Percentiles rank a stretch among this genome's conserved stretches.
Conservation (phyloP, 2,888 invertebrate genomes). For the Sialis fuliginosa region DNA sequence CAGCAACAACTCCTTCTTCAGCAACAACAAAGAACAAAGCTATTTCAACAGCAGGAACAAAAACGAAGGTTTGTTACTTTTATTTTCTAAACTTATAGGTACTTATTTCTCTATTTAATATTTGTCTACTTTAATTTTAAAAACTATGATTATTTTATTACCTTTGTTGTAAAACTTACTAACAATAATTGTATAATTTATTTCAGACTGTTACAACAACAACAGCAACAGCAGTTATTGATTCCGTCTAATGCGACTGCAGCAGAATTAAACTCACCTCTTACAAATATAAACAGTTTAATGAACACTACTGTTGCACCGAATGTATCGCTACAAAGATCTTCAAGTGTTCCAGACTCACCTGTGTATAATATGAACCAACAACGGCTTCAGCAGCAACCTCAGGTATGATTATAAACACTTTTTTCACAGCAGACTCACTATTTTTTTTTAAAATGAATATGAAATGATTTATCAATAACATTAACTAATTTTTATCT, state of each 20-base stretch:
- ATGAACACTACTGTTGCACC: slow-evolving; percentile 74
- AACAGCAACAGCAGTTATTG: slow-evolving; percentile 64
- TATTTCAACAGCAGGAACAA: slow-evolving; percentile 29
- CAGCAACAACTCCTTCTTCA: slow-evolving; percentile 23
- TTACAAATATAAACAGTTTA: slow-evolving; percentile 65
- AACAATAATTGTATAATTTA: too few relatives aligned
- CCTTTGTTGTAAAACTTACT: too few relatives aligned
- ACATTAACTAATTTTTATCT: too few relatives aligned
- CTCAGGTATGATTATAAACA: too few relatives aligned
- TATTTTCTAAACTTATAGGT: too few relatives aligned
- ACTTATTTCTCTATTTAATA: too few relatives aligned
- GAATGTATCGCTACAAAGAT: slow-evolving; percentile 70
- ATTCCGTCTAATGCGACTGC: slow-evolving; percentile 60
- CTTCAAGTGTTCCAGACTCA: slow-evolving; percentile 36
- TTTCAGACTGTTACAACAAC: slow-evolving; percentile 50
- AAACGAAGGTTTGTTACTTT: slow-evolving; percentile 25
- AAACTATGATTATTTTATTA: too few relatives aligned
- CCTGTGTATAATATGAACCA: slow-evolving; percentile 18
- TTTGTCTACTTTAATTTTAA: too few relatives aligned
- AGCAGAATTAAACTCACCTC: slow-evolving; percentile 31
- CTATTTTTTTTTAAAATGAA: too few relatives aligned
- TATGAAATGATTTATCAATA: too few relatives aligned
- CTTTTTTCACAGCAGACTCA: not conserved
- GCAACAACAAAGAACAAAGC: slow-evolving; percentile 28
- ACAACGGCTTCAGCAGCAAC: not conserved